Percentiles rank a stretch among this genome's conserved stretches.
Conservation (phyloP, 37 sponge, comb jelly and placozoan species). For the Amphimedon queenslandica region DNA sequence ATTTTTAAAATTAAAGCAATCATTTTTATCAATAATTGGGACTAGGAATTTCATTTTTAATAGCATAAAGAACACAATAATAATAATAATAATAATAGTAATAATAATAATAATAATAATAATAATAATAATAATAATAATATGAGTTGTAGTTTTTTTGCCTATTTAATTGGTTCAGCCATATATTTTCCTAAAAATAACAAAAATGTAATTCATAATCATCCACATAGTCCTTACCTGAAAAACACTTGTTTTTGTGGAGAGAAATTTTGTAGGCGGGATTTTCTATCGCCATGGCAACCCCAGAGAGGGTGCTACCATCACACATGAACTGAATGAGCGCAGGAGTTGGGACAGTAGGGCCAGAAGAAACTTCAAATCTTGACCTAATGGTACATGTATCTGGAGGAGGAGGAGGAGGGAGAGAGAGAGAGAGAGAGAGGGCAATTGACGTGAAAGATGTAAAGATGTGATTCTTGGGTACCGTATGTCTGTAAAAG, state of each 20-base stretch:
- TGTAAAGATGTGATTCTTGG: not conserved
- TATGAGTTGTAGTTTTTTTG: not conserved
- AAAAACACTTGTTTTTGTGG: constrained; percentile 27
- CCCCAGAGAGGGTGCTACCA: constrained; percentile 58
- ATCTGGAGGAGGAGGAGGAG: too few relatives aligned
- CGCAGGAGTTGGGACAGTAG: constrained; percentile 26
- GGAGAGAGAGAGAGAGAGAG: too few relatives aligned
- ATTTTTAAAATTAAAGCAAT: not conserved
- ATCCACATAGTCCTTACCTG: constrained; percentile 40
- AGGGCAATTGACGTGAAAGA: too few relatives aligned
- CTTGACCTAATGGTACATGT: constrained; percentile 35
- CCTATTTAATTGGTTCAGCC: constrained; percentile 7
- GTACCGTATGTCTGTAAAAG: too few relatives aligned
- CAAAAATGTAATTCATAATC: not conserved
- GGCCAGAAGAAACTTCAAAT: constrained; percentile 58
- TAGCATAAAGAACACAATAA: too few relatives aligned
- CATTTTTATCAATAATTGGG: not conserved
- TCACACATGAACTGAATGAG: constrained; percentile 40
- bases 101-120: not conserved
- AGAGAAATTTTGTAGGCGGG: constrained; percentile 46
- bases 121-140: not conserved
- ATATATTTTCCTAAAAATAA: constrained; percentile 36
- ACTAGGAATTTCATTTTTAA: too few relatives aligned
- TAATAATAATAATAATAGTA: too few relatives aligned
- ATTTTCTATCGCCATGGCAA: constrained; percentile 17